phyloP scores from a whole-genome alignment of 2,797 vertebrate species.

The Myripristis jacobus region DNA sequence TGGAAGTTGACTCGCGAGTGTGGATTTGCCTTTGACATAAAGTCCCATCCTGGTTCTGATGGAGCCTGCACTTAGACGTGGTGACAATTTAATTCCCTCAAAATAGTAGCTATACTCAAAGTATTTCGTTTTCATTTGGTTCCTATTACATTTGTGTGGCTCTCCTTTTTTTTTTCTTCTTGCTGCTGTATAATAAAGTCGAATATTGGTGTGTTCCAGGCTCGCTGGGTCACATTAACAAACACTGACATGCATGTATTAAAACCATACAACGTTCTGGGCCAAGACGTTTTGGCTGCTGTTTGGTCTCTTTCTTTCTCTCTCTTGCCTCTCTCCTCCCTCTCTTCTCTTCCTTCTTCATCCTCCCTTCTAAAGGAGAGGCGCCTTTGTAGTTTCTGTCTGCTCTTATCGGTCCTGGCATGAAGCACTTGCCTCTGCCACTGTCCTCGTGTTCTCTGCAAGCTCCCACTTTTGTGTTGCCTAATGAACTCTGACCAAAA shows the following conservation, averaged over 20 bases:
- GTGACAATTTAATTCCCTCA: constrained; percentile 78
- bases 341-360: constrained; percentile 69
- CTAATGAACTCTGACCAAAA: constrained; percentile 89
- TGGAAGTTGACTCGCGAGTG: constrained; percentile 46
- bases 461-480: constrained; percentile 85
- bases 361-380: constrained; percentile 77
- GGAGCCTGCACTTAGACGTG: constrained; percentile 62
- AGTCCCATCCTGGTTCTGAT: constrained; percentile 62
- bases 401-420: constrained; percentile 83
- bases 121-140: constrained; percentile 61
- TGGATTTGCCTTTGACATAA: constrained; percentile 72
- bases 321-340: constrained; percentile 40
- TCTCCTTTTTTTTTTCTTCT: constrained; percentile 42
- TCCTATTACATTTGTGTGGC: constrained; percentile 55
- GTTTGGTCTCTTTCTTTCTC: constrained; percentile 67
- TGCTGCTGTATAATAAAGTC: constrained; percentile 72
- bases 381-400: constrained; percentile 82
- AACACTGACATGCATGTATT: constrained; percentile 73
- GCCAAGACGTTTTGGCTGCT: constrained; percentile 65
- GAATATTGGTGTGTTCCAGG: constrained; percentile 58
- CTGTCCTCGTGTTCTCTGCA: constrained; percentile 84
- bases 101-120: constrained; percentile 63
- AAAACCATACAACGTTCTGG: constrained; percentile 61
- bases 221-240: constrained; percentile 65
- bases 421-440: constrained; percentile 84